Conservation (phyloP, 2,888 invertebrate genomes). For the Acleris holmiana region DNA sequence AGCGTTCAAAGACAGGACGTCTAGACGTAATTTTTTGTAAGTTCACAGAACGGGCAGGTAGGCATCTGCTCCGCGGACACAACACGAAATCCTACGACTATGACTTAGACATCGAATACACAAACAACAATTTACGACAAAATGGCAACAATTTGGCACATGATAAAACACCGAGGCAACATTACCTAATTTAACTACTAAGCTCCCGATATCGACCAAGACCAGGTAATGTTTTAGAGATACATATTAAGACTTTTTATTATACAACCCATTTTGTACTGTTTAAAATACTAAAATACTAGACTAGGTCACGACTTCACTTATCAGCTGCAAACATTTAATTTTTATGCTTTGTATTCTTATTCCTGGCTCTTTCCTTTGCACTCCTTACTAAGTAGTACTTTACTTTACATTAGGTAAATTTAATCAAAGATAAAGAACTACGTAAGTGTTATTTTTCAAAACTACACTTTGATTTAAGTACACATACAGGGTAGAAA, state of each 20-base stretch:
- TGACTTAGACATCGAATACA: conserved; percentile 15
- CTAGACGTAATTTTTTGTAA: conserved; percentile 72
- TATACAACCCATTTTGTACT: conserved; percentile 13
- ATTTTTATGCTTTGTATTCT: no score
- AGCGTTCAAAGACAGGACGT: conserved; percentile 77
- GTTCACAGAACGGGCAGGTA: conserved; percentile 77
- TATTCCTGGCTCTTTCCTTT: no score
- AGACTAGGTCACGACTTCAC: neutral
- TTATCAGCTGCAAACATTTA: no score
- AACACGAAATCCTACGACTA: conserved; percentile 33
- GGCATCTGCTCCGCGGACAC: conserved; percentile 54
- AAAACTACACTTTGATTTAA: no score
- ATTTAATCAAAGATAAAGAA: no score
- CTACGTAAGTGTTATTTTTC: no score
- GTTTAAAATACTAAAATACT: neutral
- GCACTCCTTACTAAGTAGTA: no score
- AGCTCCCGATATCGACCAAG: conserved; percentile 20
- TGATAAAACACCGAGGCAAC: conserved; percentile 15
- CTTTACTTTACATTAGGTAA: no score
- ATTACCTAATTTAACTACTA: conserved; percentile 16
- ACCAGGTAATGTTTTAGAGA: conserved; percentile 1
- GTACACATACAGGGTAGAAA: no score
- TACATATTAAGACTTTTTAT: conserved; percentile 3
- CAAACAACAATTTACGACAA: conserved; percentile 26
- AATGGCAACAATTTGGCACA: conserved; percentile 35